These are phyloP conservation scores for Vidua chalybeata DNA, from an alignment of 2,113 vertebrate species.

Conservation along the genomic window DNA sequence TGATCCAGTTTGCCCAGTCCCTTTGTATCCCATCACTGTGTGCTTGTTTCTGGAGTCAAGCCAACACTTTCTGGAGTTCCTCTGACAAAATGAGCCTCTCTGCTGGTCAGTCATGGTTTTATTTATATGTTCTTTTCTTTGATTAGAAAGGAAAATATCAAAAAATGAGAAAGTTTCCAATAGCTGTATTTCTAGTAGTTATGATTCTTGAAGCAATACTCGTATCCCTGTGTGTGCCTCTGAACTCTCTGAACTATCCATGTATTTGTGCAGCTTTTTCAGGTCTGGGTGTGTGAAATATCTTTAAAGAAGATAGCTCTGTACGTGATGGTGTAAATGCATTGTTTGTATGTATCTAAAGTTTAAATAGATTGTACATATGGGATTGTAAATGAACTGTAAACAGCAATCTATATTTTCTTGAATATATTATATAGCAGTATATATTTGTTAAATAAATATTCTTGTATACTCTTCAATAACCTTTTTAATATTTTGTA, in stretches of 20 bases:
- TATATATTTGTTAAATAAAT: constrained; percentile 85
- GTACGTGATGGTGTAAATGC: constrained; percentile 71
- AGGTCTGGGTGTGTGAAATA: constrained; percentile 47
- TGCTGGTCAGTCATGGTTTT: constrained; percentile 53
- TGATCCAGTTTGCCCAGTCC: neutral
- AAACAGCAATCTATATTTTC: constrained; percentile 86
- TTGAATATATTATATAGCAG: constrained; percentile 81
- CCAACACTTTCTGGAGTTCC: neutral
- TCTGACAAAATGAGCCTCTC: neutral
- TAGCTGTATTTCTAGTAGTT: constrained; percentile 3
- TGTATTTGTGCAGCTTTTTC: constrained; percentile 49
- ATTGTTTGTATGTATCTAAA: constrained; percentile 77
- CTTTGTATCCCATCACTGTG: neutral
- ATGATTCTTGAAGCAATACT: constrained; percentile 40
- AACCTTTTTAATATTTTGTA: constrained; percentile 80
- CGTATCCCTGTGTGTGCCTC: constrained; percentile 3
- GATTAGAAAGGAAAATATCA: constrained; percentile 24
- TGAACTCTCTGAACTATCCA: constrained; percentile 39
- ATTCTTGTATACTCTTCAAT: constrained; percentile 75
- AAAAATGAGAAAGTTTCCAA: neutral
- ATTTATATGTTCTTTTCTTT: constrained; percentile 59
- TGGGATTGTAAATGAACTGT: constrained; percentile 86
- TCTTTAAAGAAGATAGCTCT: constrained; percentile 55
- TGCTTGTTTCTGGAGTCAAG: neutral
- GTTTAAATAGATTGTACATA: constrained; percentile 88